A percentile compares a stretch with the other conserved stretches of the same genome.
Conservation (phyloP, 2,113 vertebrate species). For the Vulpes vulpes region DNA sequence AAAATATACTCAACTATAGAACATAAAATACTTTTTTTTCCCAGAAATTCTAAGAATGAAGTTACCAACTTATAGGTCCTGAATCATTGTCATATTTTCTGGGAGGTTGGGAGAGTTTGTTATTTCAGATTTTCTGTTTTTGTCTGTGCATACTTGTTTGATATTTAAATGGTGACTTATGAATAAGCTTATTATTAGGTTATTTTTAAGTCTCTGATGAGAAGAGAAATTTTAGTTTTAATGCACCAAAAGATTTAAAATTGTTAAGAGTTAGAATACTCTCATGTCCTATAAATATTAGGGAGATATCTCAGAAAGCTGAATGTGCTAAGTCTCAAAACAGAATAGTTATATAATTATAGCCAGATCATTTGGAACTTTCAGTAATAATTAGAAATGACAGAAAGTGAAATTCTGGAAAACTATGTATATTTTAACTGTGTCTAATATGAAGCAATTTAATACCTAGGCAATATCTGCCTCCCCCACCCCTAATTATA, state of each 20-base stretch:
- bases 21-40: slow-evolving; percentile 40
- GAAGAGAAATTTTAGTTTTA: slow-evolving; percentile 65
- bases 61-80: slow-evolving; percentile 59
- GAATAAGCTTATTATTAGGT: slow-evolving; percentile 44
- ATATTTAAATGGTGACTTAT: slow-evolving; percentile 65
- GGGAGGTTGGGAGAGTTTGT: neutral
- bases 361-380: slow-evolving; percentile 51
- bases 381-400: slow-evolving; percentile 56
- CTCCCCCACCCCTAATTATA: neutral
- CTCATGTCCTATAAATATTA: slow-evolving; percentile 39
- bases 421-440: neutral
- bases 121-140: slow-evolving; percentile 60
- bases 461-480: neutral
- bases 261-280: slow-evolving; percentile 39
- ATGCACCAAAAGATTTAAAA: slow-evolving; percentile 63
- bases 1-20: neutral
- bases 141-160: slow-evolving; percentile 32
- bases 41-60: slow-evolving; percentile 53
- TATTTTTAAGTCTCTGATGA: slow-evolving; percentile 45
- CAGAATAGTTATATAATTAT: slow-evolving; percentile 54
- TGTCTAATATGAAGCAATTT: slow-evolving; percentile 60
- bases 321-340: slow-evolving; percentile 27
- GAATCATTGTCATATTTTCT: slow-evolving; percentile 33
- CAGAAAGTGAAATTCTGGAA: slow-evolving; percentile 30
- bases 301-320: slow-evolving; percentile 30